Base-by-base conservation (phyloP, 1,140 invertebrate species). In the Trachelipus rathkii region DNA sequence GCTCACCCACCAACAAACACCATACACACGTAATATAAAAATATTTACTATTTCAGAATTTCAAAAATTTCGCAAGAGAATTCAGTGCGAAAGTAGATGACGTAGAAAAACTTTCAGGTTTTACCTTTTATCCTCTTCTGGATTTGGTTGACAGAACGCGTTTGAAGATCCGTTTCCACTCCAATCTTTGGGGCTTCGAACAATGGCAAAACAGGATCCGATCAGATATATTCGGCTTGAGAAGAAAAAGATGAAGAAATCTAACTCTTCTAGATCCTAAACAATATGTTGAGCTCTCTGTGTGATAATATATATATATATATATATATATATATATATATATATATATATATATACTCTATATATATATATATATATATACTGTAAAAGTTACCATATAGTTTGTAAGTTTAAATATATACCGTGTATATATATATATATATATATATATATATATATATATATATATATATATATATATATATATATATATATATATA, bases 181-280 rank as follows among this genome's bases (percentile, higher is more conserved):
- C 77, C 10, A 78, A 78, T 23, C 68, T 78, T 23, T 78, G 77
- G 77, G 77, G 77, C 11, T 66, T 60, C 7, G 74, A 78, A 60
- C 44, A 70, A 4, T 78, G 77, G 77, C 10, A n/a, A 21, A 78
- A 78, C 53, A 73, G 77, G 19, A n/a, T 78, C 10, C 71, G 24
- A 9, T 73, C 77, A n/a, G 45, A 73, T 24, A 15, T 66, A 33
- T 76, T 67, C 33, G 60, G 46, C 44, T 76, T n/a, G 19, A 60
- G 50, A 60, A 60, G 19, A 60, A 19, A 60, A 60, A 60, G 50
- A 8, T 15, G 19, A 60, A 19, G 1, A 4, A 60, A 60, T 13
- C 1, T 19, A 60, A 19, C 50, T 60, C 19, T 60, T 19, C 11
- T 13, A 19, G 50, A 60, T 4, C 8, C 19, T 60, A 19, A 60